These are phyloP conservation scores for Manduca sexta DNA, from an alignment of 1,140 invertebrate species.

Conservation along the genomic window DNA sequence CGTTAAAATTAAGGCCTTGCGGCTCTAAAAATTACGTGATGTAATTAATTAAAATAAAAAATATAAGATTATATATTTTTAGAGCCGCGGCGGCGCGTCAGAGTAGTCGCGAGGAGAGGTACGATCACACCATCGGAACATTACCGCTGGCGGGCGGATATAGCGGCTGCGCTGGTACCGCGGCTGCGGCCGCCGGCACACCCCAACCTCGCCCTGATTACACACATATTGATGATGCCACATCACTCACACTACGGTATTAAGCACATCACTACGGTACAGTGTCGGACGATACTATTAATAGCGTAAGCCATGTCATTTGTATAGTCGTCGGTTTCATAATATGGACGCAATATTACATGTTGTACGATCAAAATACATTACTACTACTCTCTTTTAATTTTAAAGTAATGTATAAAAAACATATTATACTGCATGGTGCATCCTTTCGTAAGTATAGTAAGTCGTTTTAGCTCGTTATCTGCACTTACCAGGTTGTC, in stretches of 20 bases:
- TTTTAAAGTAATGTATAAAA: too few species aligned
- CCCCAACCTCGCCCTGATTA: conserved; percentile 32
- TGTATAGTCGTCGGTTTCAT: too few species aligned
- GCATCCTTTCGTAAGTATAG: too few species aligned
- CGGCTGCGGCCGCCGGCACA: conserved; percentile 31
- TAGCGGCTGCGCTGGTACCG: conserved; percentile 62
- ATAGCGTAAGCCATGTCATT: too few species aligned
- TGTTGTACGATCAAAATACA: too few species aligned
- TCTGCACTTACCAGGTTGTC: conserved; percentile 1
- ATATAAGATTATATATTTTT: conserved; percentile 1
- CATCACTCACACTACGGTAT: too few species aligned
- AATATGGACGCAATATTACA: too few species aligned
- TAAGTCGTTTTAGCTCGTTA: too few species aligned
- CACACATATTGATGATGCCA: conserved; percentile 18
- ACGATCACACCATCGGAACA: conserved; percentile 66
- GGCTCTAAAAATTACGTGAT: neutral
- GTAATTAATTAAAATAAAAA: neutral
- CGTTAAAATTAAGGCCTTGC: neutral
- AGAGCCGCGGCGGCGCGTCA: conserved; percentile 10
- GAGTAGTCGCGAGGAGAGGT: conserved; percentile 12
- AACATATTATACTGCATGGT: too few species aligned
- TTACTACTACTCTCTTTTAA: too few species aligned
- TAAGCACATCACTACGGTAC: too few species aligned
- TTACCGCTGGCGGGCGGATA: conserved; percentile 66
- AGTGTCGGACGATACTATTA: too few species aligned